phyloP scores from a whole-genome alignment of 2,113 vertebrate species.

The Nicator chloris region DNA sequence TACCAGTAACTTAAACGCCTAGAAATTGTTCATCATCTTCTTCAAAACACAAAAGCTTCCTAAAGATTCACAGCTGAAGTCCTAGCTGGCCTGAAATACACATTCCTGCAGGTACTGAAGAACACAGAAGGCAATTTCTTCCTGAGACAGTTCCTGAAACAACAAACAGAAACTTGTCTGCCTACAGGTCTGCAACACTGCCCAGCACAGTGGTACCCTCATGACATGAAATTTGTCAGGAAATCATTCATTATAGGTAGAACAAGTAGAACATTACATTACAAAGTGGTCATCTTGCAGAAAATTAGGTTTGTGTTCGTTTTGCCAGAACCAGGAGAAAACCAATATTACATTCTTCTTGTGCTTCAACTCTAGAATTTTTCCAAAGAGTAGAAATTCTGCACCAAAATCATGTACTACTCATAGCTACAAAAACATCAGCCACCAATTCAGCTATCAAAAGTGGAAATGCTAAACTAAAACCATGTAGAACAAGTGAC shows the following conservation, averaged over 20 bases:
- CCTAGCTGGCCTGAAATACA: not conserved
- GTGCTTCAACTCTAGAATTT: not conserved
- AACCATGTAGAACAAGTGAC: not conserved
- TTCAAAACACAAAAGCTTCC: not conserved
- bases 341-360: not conserved
- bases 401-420: not conserved
- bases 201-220: not conserved
- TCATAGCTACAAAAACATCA: not conserved
- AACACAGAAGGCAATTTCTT: not conserved
- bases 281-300: not conserved
- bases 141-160: not conserved
- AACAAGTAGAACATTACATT: not conserved
- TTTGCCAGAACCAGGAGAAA: not conserved
- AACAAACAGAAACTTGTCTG: not conserved
- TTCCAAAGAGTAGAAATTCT: not conserved
- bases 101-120: not conserved
- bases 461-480: not conserved
- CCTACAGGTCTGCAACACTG: not conserved
- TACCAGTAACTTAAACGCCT: not conserved
- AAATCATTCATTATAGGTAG: not conserved
- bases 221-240: not conserved
- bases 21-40: not conserved
- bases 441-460: not conserved
- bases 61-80: not conserved
- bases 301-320: not conserved